phyloP scores from a whole-genome alignment of 2,113 vertebrate species.

The Rana temporaria region DNA sequence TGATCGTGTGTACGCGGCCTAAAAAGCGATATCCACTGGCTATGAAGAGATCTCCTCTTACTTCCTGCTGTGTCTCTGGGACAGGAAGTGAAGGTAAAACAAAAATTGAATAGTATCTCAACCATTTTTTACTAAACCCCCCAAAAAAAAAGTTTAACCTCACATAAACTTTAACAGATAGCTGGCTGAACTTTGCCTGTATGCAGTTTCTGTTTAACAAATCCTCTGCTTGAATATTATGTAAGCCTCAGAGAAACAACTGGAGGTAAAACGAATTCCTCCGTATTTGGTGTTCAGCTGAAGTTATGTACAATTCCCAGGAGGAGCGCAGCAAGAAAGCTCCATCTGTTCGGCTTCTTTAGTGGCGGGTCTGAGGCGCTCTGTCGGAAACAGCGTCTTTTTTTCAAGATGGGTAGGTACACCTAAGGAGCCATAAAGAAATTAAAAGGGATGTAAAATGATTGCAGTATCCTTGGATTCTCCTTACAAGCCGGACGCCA shows the following conservation, averaged over 20 bases:
- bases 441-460: constrained; percentile 32
- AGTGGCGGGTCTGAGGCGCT: constrained; percentile 11
- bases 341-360: constrained; percentile 40
- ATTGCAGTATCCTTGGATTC: constrained; percentile 38
- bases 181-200: too few relatives aligned
- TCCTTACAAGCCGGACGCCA: constrained; percentile 20
- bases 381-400: background rate
- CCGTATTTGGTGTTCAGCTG: constrained; percentile 22
- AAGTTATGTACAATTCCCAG: constrained; percentile 27
- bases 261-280: background rate
- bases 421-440: constrained; percentile 48
- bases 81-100: too few relatives aligned
- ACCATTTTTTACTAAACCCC: too few relatives aligned
- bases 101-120: too few relatives aligned
- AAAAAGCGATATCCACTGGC: too few relatives aligned
- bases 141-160: too few relatives aligned
- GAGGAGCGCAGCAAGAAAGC: background rate
- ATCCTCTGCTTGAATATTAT: background rate
- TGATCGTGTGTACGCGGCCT: too few relatives aligned
- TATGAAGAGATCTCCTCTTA: too few relatives aligned
- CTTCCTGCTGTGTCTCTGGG: too few relatives aligned
- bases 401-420: background rate
- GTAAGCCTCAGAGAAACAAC: constrained; percentile 12
- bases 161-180: too few relatives aligned
- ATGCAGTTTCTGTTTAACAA: too few relatives aligned